Evolutionary conservation across 30 jellyfish, hydroid and myxozoan genomes (phyloP).

Genomic region (Catostylus mosaicus): DNA sequence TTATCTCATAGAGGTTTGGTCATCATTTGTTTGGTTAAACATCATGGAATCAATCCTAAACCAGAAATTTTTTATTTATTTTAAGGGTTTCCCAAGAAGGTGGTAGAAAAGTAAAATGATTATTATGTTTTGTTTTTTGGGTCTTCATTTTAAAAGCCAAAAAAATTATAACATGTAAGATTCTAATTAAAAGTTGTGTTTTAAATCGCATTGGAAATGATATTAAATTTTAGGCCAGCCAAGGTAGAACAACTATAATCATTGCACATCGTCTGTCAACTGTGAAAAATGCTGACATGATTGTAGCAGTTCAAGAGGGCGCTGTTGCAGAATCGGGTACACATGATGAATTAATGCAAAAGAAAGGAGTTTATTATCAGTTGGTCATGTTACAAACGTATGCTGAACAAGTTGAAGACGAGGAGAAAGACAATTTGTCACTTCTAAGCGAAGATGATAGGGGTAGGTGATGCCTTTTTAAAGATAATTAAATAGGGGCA

Average conservation of each 20-base stretch:
- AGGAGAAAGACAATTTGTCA: slow-evolving; percentile 71
- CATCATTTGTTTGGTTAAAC: too few species aligned
- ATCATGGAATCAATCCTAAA: too few species aligned
- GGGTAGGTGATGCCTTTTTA: slow-evolving; percentile 56
- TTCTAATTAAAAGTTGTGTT: background rate
- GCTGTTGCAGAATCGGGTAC: slow-evolving; percentile 87
- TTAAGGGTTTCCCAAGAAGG: too few species aligned
- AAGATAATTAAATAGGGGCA: too few species aligned
- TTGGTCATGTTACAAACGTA: slow-evolving; percentile 90
- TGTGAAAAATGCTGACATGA: slow-evolving; percentile 87
- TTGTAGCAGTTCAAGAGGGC: slow-evolving; percentile 94
- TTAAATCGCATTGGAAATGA: background rate
- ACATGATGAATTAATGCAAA: slow-evolving; percentile 87
- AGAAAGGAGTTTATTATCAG: slow-evolving; percentile 88
- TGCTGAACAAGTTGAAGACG: slow-evolving; percentile 66
- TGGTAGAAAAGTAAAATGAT: too few species aligned
- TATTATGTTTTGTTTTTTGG: too few species aligned
- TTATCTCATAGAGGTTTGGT: too few species aligned
- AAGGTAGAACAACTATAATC: slow-evolving; percentile 95
- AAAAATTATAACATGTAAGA: too few species aligned
- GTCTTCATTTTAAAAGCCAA: too few species aligned
- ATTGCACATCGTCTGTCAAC: slow-evolving; percentile 99
- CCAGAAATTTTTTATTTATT: too few species aligned
- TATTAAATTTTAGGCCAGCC: slow-evolving; percentile 83
- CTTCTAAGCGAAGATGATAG: slow-evolving; percentile 66